These are phyloP conservation scores for Pocillopora meandrina DNA, from an alignment of 92 coral and sea anemone genomes.

Conservation along the genomic window DNA sequence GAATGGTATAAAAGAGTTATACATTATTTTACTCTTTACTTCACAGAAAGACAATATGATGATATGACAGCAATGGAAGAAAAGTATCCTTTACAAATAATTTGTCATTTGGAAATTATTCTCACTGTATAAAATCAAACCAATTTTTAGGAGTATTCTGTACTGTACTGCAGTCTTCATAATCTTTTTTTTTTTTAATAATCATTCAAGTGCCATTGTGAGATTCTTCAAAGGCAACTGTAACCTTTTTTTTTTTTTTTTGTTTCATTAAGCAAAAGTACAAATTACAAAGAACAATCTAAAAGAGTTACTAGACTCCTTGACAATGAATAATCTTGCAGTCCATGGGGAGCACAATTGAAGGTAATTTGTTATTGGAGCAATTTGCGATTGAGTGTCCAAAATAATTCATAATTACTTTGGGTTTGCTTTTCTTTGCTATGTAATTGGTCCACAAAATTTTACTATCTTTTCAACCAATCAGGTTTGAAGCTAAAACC, in stretches of 20 bases:
- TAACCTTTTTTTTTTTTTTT: too few relatives aligned
- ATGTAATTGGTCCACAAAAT: not conserved
- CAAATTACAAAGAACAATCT: too few relatives aligned
- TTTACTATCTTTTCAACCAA: not conserved
- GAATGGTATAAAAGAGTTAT: not conserved
- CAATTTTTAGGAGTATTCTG: too few relatives aligned
- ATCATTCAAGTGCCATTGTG: too few relatives aligned
- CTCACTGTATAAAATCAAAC: too few relatives aligned
- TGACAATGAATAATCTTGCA: conserved; percentile 16
- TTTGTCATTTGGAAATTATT: not conserved
- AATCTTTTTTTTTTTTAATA: too few relatives aligned
- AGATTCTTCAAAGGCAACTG: too few relatives aligned
- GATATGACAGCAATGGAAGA: conserved; percentile 29
- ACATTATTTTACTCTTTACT: not conserved
- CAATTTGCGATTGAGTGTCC: too few relatives aligned
- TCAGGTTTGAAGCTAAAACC: too few relatives aligned
- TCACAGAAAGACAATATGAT: conserved; percentile 21
- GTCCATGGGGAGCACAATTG: conserved; percentile 39
- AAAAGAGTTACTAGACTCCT: not conserved
- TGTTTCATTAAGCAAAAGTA: not conserved
- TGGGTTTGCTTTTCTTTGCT: not conserved
- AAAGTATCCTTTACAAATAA: conserved; percentile 56
- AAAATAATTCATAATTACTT: not conserved
- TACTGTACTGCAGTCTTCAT: too few relatives aligned
- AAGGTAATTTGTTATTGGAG: conserved; percentile 20